Conservation (phyloP, 2,113 vertebrate species). For the Onychostruthus taczanowskii region DNA sequence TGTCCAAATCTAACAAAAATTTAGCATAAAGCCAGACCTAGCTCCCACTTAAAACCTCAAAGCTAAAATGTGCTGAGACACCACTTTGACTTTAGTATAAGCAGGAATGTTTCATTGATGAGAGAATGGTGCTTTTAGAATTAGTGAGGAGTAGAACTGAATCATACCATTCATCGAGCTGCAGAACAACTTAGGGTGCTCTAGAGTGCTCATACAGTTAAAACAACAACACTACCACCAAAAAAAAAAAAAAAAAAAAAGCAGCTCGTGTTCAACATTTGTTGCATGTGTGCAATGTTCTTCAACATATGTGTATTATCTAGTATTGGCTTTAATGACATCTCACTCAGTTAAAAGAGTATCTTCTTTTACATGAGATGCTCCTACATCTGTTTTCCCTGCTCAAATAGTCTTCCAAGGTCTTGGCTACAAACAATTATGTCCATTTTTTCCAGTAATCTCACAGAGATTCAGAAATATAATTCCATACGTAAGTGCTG, state of each 20-base stretch:
- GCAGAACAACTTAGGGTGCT: background rate
- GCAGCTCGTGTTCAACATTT: background rate
- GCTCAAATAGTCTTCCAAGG: background rate
- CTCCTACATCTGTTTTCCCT: background rate
- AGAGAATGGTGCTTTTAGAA: background rate
- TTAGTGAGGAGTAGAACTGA: background rate
- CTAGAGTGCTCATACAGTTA: background rate
- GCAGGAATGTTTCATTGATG: background rate
- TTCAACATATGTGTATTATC: background rate
- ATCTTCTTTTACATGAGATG: accelerated
- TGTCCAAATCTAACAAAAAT: background rate
- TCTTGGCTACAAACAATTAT: background rate
- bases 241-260: accelerated
- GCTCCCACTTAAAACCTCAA: background rate
- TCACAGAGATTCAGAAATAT: background rate
- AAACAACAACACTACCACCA: background rate
- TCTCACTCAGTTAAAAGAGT: background rate
- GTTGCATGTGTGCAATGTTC: background rate
- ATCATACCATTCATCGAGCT: background rate
- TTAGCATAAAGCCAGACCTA: background rate
- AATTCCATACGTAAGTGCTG: background rate
- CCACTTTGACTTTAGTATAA: background rate
- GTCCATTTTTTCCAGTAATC: background rate
- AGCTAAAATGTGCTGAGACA: background rate
- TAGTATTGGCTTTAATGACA: background rate